Conservation (phyloP, 2,113 vertebrate genomes). For the Nycticebus coucang region DNA sequence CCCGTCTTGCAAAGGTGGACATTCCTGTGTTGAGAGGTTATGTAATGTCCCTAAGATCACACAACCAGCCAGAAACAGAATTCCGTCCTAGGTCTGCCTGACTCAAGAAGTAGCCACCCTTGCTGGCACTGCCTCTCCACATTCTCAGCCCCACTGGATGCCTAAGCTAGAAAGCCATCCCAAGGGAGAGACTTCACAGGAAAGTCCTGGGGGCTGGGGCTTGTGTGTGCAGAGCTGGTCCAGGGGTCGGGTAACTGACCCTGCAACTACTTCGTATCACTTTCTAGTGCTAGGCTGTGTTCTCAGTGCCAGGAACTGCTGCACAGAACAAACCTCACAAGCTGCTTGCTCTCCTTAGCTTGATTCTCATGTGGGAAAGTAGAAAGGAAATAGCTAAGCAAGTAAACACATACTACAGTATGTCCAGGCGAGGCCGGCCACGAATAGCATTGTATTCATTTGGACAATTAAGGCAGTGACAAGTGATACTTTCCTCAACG, state of each 20-base stretch:
- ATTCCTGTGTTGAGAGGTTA: background rate
- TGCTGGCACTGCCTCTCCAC: background rate
- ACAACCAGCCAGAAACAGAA: background rate
- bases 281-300: background rate
- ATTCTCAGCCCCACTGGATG: background rate
- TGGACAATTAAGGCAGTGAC: background rate
- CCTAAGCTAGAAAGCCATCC: background rate
- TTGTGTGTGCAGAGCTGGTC: background rate
- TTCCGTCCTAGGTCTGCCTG: background rate
- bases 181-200: background rate
- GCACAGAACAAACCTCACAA: background rate
- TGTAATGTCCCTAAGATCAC: background rate
- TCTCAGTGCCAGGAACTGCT: background rate
- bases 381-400: background rate
- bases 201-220: background rate
- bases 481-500: background rate
- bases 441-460: background rate
- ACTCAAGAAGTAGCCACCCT: background rate
- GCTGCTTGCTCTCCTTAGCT: background rate
- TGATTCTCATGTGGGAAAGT: background rate
- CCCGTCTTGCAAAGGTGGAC: background rate
- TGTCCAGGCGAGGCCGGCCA: too few species aligned
- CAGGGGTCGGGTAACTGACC: background rate
- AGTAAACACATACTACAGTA: background rate
- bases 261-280: background rate